Evolutionary conservation across 2,797 vertebrate species (phyloP), one percentile per base, ranked within the genome.

Genomic region (Phrynocephalus guinanensis): DNA sequence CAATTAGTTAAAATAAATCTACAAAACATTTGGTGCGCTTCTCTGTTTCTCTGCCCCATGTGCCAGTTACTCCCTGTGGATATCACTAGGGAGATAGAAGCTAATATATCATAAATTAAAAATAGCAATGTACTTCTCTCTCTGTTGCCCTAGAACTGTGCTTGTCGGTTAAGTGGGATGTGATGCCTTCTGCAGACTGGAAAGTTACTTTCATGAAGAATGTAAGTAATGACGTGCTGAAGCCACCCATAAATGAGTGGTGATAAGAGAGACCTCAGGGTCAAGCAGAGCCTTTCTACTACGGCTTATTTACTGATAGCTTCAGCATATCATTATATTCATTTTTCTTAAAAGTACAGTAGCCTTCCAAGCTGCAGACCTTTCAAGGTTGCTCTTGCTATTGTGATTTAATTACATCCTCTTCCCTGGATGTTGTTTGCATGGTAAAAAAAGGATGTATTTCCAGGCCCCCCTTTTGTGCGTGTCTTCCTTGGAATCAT

Each of bases 111-210:
- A 16, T 66, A 79, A 86, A 3, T n/a, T 52, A 87, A 72, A 75
- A 89, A 87, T 5, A 86, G 67, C 89, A 87, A 79, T 5, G 5
- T 77, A 9, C n/a, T 26, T 56, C 88, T 63, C 89, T 22, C 72
- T 80, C 0, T 0, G 11, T n/a, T 85, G 44, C 1, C 66, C 48
- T 0, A 0, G 48, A 84, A 84, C 20, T 87, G 72, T 70, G 26
- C 15, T 30, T 90, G 6, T 44, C 89, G 78, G 75, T 9, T 3
- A 72, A 38, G n/a, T 81, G 5, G 1, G 38, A 24, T 66, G 3
- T 63, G 86, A 90, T 38, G 38, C 16, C 72, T 75, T 75, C 72
- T 38, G 38, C 30, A 75, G 28, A 16, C 22, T 75, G 20, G 33
- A 75, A 75, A 44, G 33, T 75, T 75, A 75, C 72, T 75, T 30